Base-by-base conservation (phyloP, 2,113 vertebrate species). In the Ammodytes dubius region DNA sequence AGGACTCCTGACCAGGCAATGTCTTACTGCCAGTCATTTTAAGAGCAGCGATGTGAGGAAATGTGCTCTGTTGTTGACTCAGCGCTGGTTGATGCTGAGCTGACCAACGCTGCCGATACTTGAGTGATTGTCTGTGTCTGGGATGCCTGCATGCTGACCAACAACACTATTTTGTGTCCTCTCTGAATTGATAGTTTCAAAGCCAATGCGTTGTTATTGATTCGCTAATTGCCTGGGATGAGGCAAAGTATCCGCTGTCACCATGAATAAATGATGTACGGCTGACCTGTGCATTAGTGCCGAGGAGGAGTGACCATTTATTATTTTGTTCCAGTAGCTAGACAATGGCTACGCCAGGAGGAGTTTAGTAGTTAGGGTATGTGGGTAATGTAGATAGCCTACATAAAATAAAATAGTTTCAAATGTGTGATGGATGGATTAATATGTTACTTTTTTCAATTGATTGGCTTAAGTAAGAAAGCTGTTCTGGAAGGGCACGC, bases 251-350 rank as follows among this genome's bases (percentile, higher is more conserved):
- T 91, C 83, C 80, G 70, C 89, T 86, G 90, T 88, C 77, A 83
- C 88, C 84, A 84, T 94, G 86, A 93, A 93, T 95, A 93, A 92
- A 92, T 93, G 87, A 95, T 94, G 88, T 75, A 82, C 76, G 83
- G 78, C 88, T 92, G 86, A 92, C 84, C 72, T 19, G 77, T 81
- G 72, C 82, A 88, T 89, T 87, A 88, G 88, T 70, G 74, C 79
- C 13, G 79, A 74, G 81, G 72, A 74, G 75, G 60, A 88, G 52
- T 79, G 76, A 74, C 77, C 77, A 43, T 15, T 69, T 6, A 27
- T 27, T 27, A 27, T 27, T 27, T 47, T 4, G 73, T 77, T 50
- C 0, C 40, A 58, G 59, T 50, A 27, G 42, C 63, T 70, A 10
- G 3, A 65, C 64, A 10, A 4, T 42, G n/a, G 53, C 14, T 54